Evolutionary conservation across 2,797 vertebrate species (phyloP).

Genomic region (Gephyroberyx darwinii): DNA sequence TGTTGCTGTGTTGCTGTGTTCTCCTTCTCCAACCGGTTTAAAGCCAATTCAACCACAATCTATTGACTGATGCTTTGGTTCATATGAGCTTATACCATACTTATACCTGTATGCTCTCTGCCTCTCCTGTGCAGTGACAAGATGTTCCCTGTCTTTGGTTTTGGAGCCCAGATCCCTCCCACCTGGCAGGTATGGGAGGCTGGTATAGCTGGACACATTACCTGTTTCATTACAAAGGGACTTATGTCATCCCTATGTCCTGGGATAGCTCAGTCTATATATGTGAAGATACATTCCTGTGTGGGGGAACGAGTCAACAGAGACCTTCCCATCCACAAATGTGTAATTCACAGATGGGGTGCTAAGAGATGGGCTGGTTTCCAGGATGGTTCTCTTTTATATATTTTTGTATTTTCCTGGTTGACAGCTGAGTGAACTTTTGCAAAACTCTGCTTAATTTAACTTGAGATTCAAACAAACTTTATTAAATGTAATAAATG

Average conservation of each 20-base stretch:
- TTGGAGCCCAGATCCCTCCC: slow-evolving; percentile 94
- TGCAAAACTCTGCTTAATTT: too few species aligned
- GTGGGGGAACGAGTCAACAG: too few species aligned
- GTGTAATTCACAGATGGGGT: neutral
- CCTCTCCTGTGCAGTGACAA: slow-evolving; percentile 85
- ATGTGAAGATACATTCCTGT: too few species aligned
- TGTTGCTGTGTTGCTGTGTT: too few species aligned
- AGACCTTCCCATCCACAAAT: too few species aligned
- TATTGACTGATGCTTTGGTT: neutral
- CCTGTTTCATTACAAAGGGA: neutral
- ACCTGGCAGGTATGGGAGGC: slow-evolving; percentile 84
- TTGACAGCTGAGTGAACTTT: too few species aligned
- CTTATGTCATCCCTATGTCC: neutral
- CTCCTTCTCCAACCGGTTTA: neutral
- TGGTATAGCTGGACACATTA: neutral
- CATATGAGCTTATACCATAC: neutral
- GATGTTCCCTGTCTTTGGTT: slow-evolving; percentile 97
- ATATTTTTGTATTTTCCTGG: too few species aligned
- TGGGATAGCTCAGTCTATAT: neutral
- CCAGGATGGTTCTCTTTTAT: neutral
- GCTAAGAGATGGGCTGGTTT: neutral
- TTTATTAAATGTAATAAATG: neutral
- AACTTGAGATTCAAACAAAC: too few species aligned
- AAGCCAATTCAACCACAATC: neutral
- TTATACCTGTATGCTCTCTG: neutral